phyloP scores from a whole-genome alignment of 2,888 invertebrate genomes.

The Pherbina coryleti region DNA sequence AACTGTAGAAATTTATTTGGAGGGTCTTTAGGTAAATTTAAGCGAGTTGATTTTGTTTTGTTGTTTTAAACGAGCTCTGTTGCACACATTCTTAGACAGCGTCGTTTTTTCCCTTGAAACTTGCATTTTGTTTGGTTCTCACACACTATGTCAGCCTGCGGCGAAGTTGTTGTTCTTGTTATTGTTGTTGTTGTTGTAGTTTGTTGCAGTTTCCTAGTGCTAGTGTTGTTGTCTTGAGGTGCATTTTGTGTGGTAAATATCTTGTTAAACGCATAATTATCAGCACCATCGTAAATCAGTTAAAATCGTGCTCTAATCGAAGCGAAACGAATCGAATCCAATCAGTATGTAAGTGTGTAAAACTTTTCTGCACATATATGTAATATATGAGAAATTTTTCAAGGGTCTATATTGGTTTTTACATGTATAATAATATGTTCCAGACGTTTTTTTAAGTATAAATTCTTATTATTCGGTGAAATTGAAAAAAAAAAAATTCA shows the following conservation, averaged over 20 bases:
- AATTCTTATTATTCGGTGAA: too few relatives aligned
- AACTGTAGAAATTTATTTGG: slow-evolving; percentile 61
- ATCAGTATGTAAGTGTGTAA: not conserved
- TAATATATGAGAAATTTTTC: not conserved
- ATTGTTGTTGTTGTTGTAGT: not conserved
- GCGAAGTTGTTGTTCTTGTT: not conserved
- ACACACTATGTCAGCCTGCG: slow-evolving; percentile 20
- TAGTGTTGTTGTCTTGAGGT: not conserved
- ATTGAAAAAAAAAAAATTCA: too few relatives aligned
- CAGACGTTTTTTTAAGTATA: too few relatives aligned
- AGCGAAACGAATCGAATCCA: not conserved
- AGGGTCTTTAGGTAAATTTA: slow-evolving; percentile 38
- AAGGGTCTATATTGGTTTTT: not conserved
- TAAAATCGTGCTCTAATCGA: slow-evolving; percentile 13
- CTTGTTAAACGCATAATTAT: slow-evolving; percentile 28
- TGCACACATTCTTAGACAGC: not conserved
- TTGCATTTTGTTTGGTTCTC: slow-evolving; percentile 17
- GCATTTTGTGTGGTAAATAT: slow-evolving; percentile 1
- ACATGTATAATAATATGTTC: not conserved
- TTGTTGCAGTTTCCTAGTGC: not conserved
- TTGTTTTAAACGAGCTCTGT: not conserved
- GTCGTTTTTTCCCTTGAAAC: not conserved
- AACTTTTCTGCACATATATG: not conserved
- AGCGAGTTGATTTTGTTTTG: not conserved
- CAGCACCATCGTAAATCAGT: slow-evolving; percentile 19